Conservation (phyloP, 2,888 invertebrate species). For the Ariolimax columbianus region DNA sequence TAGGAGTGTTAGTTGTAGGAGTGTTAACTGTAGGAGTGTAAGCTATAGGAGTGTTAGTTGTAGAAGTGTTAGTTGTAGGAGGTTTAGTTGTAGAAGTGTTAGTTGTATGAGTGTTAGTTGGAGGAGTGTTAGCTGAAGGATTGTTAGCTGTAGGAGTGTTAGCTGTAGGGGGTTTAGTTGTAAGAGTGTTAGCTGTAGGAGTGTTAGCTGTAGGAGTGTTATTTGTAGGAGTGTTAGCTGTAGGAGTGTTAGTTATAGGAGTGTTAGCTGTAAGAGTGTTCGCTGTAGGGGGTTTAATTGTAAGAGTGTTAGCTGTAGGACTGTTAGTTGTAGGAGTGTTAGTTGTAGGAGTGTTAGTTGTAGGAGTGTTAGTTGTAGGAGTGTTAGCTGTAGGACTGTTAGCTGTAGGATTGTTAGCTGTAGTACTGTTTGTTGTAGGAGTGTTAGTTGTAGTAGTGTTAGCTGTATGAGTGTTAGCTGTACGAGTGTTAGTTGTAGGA, state of each 20-base stretch:
- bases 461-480: not conserved
- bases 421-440: not conserved
- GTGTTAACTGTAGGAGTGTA: not conserved
- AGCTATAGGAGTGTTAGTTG: not conserved
- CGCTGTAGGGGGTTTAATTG: not conserved
- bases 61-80: not conserved
- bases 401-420: not conserved
- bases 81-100: not conserved
- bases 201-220: not conserved
- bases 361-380: slow-evolving; percentile 1
- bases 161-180: no score
- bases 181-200: not conserved
- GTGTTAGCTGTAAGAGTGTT: not conserved
- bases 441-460: not conserved
- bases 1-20: not conserved
- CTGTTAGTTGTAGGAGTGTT: not conserved
- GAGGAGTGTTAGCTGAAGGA: no score
- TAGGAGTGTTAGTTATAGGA: not conserved
- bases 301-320: not conserved
- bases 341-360: not conserved
- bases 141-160: not conserved
- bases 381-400: slow-evolving; percentile 1
- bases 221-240: not conserved
- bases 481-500: not conserved
- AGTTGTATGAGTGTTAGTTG: no score